A percentile compares a stretch with the other conserved stretches of the same genome.
Evolutionary conservation across 2,797 vertebrate genomes (phyloP).

Genomic region (Varecia variegata): DNA sequence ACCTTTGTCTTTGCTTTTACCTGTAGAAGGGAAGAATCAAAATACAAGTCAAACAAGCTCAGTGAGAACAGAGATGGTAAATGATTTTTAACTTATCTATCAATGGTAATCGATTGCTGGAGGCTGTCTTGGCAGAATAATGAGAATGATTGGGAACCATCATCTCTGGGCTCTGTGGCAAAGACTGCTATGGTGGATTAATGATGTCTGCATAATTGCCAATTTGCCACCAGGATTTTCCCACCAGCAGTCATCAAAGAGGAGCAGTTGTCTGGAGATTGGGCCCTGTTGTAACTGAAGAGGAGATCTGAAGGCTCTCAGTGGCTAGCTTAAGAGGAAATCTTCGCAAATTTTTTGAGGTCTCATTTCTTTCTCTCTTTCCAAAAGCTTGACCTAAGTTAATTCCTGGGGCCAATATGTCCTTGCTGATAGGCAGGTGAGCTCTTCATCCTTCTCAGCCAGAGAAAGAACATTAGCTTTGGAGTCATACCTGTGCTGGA

Average conservation of each 20-base stretch:
- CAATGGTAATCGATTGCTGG: background rate
- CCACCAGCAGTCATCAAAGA: background rate
- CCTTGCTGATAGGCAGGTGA: background rate
- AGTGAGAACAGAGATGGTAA: background rate
- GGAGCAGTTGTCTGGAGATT: background rate
- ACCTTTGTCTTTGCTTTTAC: background rate
- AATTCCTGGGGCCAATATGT: background rate
- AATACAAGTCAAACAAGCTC: background rate
- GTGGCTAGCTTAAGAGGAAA: background rate
- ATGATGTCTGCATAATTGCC: background rate
- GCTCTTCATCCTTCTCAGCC: background rate
- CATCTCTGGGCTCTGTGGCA: background rate
- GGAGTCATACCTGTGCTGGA: background rate
- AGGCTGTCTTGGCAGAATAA: background rate
- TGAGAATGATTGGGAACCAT: background rate
- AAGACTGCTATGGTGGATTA: background rate
- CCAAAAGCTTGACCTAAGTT: background rate
- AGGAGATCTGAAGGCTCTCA: background rate
- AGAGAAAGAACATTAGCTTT: background rate
- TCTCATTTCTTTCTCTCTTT: slow-evolving; percentile 22
- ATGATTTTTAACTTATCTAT: background rate
- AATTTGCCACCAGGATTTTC: background rate
- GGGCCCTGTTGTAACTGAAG: background rate
- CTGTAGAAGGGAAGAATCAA: background rate
- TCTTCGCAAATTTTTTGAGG: background rate